Base-by-base conservation (phyloP, 2,113 vertebrate species). In the Pelodiscus sinensis region DNA sequence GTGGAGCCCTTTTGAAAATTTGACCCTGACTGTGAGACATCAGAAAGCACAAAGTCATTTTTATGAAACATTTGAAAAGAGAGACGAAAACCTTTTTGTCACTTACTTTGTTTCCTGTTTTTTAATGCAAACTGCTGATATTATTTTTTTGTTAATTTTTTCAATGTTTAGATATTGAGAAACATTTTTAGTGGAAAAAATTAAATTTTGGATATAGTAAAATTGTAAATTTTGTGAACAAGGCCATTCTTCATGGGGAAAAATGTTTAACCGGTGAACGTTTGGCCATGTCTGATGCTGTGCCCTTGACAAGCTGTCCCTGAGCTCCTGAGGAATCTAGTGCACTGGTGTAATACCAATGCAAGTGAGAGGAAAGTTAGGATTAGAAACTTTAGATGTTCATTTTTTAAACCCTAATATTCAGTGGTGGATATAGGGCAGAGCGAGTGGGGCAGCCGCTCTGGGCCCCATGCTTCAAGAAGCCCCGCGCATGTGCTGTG, bases 11-110 rank as follows among this genome's bases (percentile, higher is more conserved):
- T 78, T 50, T 80, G 91, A 89, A 91, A 96, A 60, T 95, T 95
- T 92, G 91, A 81, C 44, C 73, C 94, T 97, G 96, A 96, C 96
- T 95, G 90, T 93, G 91, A 89, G 87, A 96, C 90, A 86, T 94
- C 88, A 85, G 88, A 95, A 93, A 95, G 96, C 87, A 52, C 92
- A 93, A 94, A 91, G 91, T 92, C 94, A 89, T 95, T 96, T 96
- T 96, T 96, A 94, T 92, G 95, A 94, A 96, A 93, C 79, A 73
- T 93, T 94, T 95, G 92, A 87, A 86, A 79, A 94, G 8, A 86
- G 79, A 94, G 14, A 71, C 35, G 54, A 91, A 27, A 27, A 77
- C 84, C 58, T 35, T 44, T 29, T 1, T 51, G 2, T 10, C 22
- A 16, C 55, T 6, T 18, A 7, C 13, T 56, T 6, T 56, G 1